Conservation (phyloP, 2,888 invertebrate species). For the Drosophila longiperda region DNA sequence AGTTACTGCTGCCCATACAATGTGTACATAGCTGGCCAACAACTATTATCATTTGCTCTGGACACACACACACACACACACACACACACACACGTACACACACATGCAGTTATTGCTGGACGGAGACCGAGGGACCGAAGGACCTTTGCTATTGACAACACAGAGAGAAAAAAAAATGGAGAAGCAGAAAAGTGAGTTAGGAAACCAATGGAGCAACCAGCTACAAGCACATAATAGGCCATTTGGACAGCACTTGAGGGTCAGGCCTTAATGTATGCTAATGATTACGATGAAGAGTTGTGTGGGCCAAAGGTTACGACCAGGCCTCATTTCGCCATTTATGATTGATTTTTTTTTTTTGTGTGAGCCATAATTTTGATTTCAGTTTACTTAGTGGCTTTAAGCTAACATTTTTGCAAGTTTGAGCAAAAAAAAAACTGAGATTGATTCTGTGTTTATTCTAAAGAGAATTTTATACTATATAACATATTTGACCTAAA, state of each 20-base stretch:
- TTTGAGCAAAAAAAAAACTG: background rate
- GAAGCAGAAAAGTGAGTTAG: conserved; percentile 41
- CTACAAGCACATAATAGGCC: conserved; percentile 71
- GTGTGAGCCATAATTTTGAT: conserved; percentile 18
- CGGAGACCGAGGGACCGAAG: conserved; percentile 38
- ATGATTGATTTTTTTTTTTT: conserved; percentile 27
- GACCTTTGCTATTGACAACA: conserved; percentile 44
- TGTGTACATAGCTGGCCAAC: conserved; percentile 34
- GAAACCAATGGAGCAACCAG: conserved; percentile 67
- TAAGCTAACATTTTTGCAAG: conserved; percentile 1
- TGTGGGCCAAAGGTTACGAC: conserved; percentile 38
- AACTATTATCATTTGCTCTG: conserved; percentile 67
- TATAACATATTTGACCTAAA: no score
- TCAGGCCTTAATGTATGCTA: conserved; percentile 73
- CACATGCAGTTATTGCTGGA: conserved; percentile 31
- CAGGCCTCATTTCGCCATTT: conserved; percentile 29
- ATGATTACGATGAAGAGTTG: conserved; percentile 68
- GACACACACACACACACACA: conserved; percentile 27
- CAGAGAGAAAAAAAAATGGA: background rate
- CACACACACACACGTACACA: conserved; percentile 1
- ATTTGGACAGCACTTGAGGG: conserved; percentile 72
- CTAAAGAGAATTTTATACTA: no score
- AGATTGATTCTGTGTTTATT: background rate
- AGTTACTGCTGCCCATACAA: conserved; percentile 12
- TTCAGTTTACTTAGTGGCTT: conserved; percentile 33